A percentile compares a stretch with the other conserved stretches of the same genome.
phyloP scores from a whole-genome alignment of 2,888 invertebrate genomes.

The Lymantria dispar region DNA sequence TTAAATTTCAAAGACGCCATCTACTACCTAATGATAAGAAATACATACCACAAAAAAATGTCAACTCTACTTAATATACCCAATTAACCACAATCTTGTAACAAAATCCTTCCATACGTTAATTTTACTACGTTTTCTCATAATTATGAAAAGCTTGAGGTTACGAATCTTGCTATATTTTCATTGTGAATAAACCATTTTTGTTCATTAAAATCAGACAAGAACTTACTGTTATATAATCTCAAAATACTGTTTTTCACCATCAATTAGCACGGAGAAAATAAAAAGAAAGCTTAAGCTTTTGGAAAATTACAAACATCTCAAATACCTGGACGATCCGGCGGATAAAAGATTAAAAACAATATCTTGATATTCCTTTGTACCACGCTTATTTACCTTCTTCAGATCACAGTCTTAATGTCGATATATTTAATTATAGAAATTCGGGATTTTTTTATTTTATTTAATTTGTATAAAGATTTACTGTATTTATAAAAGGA shows the following conservation, averaged over 20 bases:
- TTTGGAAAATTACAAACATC: conserved; percentile 48
- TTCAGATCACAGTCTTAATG: conserved; percentile 53
- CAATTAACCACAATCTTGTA: too few relatives aligned
- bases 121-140: too few relatives aligned
- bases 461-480: too few relatives aligned
- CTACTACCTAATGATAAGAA: too few relatives aligned
- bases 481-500: too few relatives aligned
- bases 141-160: too few relatives aligned
- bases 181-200: conserved; percentile 28
- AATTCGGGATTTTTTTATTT: conserved; percentile 21
- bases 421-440: conserved; percentile 72
- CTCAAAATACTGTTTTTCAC: conserved; percentile 46
- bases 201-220: conserved; percentile 47
- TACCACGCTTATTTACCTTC: conserved; percentile 61
- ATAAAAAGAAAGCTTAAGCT: conserved; percentile 47
- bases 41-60: too few relatives aligned
- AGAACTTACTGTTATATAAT: conserved; percentile 39
- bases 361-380: conserved; percentile 42
- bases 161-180: conserved; percentile 14
- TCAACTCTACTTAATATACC: too few relatives aligned
- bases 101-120: too few relatives aligned
- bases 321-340: conserved; percentile 41
- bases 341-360: conserved; percentile 42
- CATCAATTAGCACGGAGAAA: conserved; percentile 54
- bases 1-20: too few relatives aligned